These are phyloP conservation scores for Leucopsar rothschildi DNA, from an alignment of 2,113 vertebrate genomes.

Conservation along the genomic window DNA sequence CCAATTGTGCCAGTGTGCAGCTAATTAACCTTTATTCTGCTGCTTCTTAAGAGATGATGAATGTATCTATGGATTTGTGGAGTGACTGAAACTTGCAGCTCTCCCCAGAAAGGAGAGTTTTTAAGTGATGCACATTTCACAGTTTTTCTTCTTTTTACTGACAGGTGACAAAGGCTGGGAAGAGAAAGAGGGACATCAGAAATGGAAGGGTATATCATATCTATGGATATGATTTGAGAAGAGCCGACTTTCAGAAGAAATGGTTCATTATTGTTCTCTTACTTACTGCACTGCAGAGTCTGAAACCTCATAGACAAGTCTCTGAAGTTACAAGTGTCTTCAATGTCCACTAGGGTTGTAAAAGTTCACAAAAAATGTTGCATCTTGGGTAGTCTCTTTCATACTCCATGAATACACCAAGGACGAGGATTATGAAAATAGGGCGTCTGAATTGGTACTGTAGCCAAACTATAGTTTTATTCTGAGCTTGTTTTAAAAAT, in stretches of 20 bases:
- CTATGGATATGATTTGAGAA: neutral
- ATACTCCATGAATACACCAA: neutral
- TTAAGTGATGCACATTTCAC: neutral
- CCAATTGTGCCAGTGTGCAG: neutral
- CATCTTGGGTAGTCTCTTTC: neutral
- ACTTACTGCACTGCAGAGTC: neutral
- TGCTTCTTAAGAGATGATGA: neutral
- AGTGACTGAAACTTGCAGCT: neutral
- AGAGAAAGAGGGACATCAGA: neutral
- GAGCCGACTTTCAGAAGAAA: neutral
- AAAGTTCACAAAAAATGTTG: neutral
- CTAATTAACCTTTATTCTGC: neutral
- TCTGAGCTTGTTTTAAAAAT: neutral
- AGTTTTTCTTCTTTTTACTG: neutral
- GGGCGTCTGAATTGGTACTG: neutral
- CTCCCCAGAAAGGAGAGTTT: neutral
- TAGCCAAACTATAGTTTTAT: neutral
- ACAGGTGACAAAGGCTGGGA: neutral
- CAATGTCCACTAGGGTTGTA: neutral
- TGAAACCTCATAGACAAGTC: neutral
- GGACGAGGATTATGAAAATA: neutral
- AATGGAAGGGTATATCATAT: neutral
- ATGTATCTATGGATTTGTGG: neutral
- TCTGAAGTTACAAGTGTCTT: neutral
- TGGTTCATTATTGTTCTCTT: neutral